Conservation (phyloP, 2,888 invertebrate genomes). For the Chesias legatella region DNA sequence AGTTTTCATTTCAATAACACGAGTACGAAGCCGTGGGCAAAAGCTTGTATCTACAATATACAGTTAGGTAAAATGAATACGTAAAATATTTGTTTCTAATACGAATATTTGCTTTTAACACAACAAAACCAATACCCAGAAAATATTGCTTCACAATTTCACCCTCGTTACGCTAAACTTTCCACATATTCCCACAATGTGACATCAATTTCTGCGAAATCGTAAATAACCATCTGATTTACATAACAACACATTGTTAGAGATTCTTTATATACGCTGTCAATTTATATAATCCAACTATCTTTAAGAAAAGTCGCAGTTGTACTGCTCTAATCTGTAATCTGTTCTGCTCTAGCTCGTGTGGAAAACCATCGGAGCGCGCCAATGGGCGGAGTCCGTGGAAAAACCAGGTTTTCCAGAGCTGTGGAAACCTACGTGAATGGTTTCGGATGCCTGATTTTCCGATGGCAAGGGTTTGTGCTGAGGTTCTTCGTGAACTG, state of each 20-base stretch:
- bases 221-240: slow-evolving; percentile 74
- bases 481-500: slow-evolving; percentile 41
- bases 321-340: slow-evolving; percentile 60
- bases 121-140: not conserved
- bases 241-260: slow-evolving; percentile 70
- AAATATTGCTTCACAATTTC: slow-evolving; percentile 12
- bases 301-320: slow-evolving; percentile 70
- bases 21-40: too few relatives aligned
- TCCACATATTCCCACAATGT: slow-evolving; percentile 55
- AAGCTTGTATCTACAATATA: too few relatives aligned
- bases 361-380: slow-evolving; percentile 62
- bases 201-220: slow-evolving; percentile 63
- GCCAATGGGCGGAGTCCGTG: slow-evolving; percentile 66
- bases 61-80: too few relatives aligned
- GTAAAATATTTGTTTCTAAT: too few relatives aligned
- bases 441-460: slow-evolving; percentile 40
- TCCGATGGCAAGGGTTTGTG: slow-evolving; percentile 34
- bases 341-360: slow-evolving; percentile 50
- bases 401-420: slow-evolving; percentile 47
- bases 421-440: slow-evolving; percentile 50
- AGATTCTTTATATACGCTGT: slow-evolving; percentile 66
- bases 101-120: too few relatives aligned
- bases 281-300: slow-evolving; percentile 71
- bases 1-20: too few relatives aligned
- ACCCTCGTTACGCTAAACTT: slow-evolving; percentile 42